phyloP scores from a whole-genome alignment of 2,797 vertebrate genomes.

The Leuciscus waleckii region DNA sequence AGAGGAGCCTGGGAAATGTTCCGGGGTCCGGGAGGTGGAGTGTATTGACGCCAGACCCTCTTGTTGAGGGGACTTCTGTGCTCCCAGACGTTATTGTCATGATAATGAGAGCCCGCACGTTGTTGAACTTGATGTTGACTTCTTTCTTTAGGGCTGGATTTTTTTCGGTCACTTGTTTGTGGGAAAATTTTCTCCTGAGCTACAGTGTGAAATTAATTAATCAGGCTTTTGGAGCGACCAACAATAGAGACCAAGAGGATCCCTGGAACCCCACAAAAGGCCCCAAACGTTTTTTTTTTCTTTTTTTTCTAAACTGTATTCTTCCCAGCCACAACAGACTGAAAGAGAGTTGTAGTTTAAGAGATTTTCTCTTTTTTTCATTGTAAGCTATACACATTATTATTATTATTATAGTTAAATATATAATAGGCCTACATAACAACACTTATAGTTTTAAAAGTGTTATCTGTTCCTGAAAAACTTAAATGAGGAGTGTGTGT shows the following conservation, averaged over 20 bases:
- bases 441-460: background rate
- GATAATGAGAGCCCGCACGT: slow-evolving; percentile 86
- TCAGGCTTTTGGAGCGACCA: slow-evolving; percentile 68
- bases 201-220: slow-evolving; percentile 86
- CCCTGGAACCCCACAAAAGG: slow-evolving; percentile 66
- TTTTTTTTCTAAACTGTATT: slow-evolving; percentile 53
- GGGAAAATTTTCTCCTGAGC: slow-evolving; percentile 79
- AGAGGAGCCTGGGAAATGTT: slow-evolving; percentile 88
- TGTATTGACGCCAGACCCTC: slow-evolving; percentile 83
- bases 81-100: slow-evolving; percentile 90
- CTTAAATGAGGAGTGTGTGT: slow-evolving; percentile 29
- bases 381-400: slow-evolving; percentile 9
- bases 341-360: slow-evolving; percentile 6
- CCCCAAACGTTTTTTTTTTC: slow-evolving; percentile 44
- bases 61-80: slow-evolving; percentile 84
- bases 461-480: background rate
- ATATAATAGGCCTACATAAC: background rate
- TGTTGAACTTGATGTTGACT: slow-evolving; percentile 97
- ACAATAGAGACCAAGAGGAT: slow-evolving; percentile 71
- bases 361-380: background rate
- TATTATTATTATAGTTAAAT: background rate
- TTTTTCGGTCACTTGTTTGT: slow-evolving; percentile 79
- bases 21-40: slow-evolving; percentile 80
- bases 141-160: slow-evolving; percentile 77
- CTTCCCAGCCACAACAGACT: slow-evolving; percentile 37